Evolutionary conservation across 2,113 vertebrate species (phyloP).

Genomic region (Spea bombifrons): DNA sequence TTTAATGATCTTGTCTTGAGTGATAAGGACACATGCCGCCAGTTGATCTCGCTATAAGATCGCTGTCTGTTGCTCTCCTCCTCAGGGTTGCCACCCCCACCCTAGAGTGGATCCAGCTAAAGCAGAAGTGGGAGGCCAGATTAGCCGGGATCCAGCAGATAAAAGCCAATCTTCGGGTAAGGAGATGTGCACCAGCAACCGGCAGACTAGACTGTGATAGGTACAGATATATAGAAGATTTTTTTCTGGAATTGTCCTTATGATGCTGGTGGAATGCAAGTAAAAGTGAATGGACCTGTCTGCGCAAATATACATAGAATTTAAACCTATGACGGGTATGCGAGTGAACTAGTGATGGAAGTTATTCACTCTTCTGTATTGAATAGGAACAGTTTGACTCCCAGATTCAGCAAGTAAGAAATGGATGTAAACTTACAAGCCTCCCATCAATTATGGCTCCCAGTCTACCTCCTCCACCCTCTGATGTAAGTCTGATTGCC

Average conservation of each 20-base stretch:
- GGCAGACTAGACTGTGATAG: too few species aligned
- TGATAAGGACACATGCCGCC: background rate
- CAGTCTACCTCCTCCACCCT: slow-evolving; percentile 73
- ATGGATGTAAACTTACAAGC: slow-evolving; percentile 75
- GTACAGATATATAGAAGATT: too few species aligned
- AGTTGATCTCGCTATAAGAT: too few species aligned
- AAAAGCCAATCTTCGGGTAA: slow-evolving; percentile 70
- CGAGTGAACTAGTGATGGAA: too few species aligned
- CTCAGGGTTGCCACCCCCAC: slow-evolving; percentile 67
- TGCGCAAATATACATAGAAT: too few species aligned
- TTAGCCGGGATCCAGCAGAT: slow-evolving; percentile 68
- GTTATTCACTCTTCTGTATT: background rate
- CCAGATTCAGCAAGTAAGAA: slow-evolving; percentile 78
- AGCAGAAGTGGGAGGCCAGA: slow-evolving; percentile 74
- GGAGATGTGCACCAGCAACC: slow-evolving; percentile 7
- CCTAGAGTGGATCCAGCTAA: slow-evolving; percentile 67
- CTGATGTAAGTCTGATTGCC: slow-evolving; percentile 62
- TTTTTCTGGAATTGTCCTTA: too few species aligned
- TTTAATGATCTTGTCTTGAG: background rate
- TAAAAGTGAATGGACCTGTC: too few species aligned
- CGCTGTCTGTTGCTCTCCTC: background rate
- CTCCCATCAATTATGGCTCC: slow-evolving; percentile 78
- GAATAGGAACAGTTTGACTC: slow-evolving; percentile 75
- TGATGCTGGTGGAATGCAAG: too few species aligned
- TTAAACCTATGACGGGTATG: too few species aligned